Evolutionary conservation across 1,140 invertebrate genomes (phyloP).

Genomic region (Paracyclopina nana): DNA sequence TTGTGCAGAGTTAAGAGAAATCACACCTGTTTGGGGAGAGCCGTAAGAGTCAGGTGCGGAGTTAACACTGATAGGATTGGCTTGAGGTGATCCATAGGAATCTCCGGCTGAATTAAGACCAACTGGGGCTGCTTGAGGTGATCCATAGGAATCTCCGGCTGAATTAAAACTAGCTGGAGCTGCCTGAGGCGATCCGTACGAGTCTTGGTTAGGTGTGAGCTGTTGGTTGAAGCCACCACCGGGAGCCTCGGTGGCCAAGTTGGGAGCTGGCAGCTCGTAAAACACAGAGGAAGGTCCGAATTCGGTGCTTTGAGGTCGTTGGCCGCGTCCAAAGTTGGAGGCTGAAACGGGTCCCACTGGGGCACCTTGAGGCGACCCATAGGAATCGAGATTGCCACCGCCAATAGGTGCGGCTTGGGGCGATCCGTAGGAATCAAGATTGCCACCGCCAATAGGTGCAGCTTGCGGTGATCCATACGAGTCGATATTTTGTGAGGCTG

Average conservation of each 20-base stretch:
- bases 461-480: conserved; percentile 11
- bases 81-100: conserved; percentile 8
- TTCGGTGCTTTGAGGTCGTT: background rate
- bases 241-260: background rate
- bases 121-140: background rate
- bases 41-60: conserved; percentile 1
- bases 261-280: background rate
- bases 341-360: background rate
- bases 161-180: background rate
- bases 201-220: background rate
- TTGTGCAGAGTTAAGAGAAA: too few relatives aligned
- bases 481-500: background rate
- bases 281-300: background rate
- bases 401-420: conserved; percentile 2
- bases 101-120: conserved; percentile 2
- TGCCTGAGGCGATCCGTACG: background rate
- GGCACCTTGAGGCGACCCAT: conserved; percentile 7
- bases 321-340: background rate
- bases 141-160: background rate
- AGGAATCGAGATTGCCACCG: conserved; percentile 9
- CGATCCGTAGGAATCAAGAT: background rate
- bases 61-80: background rate
- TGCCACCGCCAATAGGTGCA: background rate
- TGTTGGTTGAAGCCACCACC: background rate
- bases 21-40: background rate